Conservation (phyloP, 2,113 vertebrate genomes). For the Calonectris borealis region DNA sequence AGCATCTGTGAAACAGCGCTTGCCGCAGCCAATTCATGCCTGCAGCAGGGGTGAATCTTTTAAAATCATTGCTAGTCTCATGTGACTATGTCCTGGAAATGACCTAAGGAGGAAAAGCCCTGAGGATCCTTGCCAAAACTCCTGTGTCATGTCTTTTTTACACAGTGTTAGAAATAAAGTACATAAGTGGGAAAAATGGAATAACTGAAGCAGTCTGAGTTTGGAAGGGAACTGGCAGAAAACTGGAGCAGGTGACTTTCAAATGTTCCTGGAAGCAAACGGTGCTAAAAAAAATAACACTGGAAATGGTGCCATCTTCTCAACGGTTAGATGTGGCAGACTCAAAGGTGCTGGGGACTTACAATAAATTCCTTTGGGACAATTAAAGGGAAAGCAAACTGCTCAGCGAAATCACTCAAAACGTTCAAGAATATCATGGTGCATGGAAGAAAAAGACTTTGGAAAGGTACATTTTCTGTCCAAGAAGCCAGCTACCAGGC, state of each 20-base stretch:
- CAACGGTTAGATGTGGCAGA: background rate
- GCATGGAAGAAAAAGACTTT: background rate
- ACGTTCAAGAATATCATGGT: background rate
- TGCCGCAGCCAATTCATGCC: background rate
- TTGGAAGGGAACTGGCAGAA: conserved; percentile 15
- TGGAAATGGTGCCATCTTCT: background rate
- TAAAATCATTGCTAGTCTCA: background rate
- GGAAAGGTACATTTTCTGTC: background rate
- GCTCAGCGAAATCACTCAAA: background rate
- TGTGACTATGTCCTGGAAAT: conserved; percentile 18
- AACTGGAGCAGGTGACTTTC: conserved; percentile 22
- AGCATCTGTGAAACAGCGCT: background rate
- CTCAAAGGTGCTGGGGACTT: background rate
- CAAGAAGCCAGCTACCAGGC: background rate
- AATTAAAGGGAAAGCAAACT: background rate
- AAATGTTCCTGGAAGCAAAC: conserved; percentile 44
- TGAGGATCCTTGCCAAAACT: conserved; percentile 9
- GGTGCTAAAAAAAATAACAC: background rate
- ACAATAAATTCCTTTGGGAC: background rate
- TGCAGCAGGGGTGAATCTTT: background rate
- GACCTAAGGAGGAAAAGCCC: conserved; percentile 39
- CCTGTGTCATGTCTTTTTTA: background rate
- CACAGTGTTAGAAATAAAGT: conserved; percentile 14
- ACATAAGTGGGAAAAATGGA: conserved; percentile 13
- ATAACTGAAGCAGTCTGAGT: background rate